Base-by-base conservation (phyloP, 2,888 invertebrate species). In the Plebejus anna region DNA sequence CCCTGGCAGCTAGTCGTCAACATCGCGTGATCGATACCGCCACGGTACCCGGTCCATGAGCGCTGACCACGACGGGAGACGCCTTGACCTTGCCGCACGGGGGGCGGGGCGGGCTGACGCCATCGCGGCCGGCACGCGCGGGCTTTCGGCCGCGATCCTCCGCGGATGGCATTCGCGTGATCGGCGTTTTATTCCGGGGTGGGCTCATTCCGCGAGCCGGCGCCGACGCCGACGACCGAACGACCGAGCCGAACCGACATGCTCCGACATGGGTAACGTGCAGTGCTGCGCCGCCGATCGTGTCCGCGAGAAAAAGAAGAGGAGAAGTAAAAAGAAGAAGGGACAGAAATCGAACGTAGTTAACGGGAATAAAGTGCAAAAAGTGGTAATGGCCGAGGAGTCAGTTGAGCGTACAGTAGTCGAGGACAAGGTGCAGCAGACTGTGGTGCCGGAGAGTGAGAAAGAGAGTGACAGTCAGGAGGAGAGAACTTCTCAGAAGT, bases 121-220 rank as follows among this genome's bases (percentile, higher is more conserved):
- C 92, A 91, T 87, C 91, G 89, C 90, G 91, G 89, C 86, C 91
- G 83, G 81, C 81, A 86, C 88, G 89, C 89, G 86, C 85, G 87
- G 91, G 92, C 94, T 94, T 93, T 94, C 93, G 94, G 93, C 91
- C 91, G 91, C 91, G 92, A 94, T 92, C 92, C 93, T 91, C 89
- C 89, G 91, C 86, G 90, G 89, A 89, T 90, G 89, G 88, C 88
- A 92, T 94, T 91, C 93, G 93, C 91, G 92, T 93, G 90, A 91
- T 90, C 90, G 90, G 91, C 85, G 91, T 90, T 90, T 85, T 86
- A 88, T 87, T 89, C 87, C 85, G 85, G 85, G 87, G 86, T 83
- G 85, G 87, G 86, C 88, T 92, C 92, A 92, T 91, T 92, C 91
- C 88, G 93, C 92, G 90, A 88, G 85, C 87, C 90, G 92, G 92